Evolutionary conservation across 2,888 invertebrate genomes (phyloP), one percentile per base, ranked within the genome.

Genomic region (Heliconius ismenius): DNA sequence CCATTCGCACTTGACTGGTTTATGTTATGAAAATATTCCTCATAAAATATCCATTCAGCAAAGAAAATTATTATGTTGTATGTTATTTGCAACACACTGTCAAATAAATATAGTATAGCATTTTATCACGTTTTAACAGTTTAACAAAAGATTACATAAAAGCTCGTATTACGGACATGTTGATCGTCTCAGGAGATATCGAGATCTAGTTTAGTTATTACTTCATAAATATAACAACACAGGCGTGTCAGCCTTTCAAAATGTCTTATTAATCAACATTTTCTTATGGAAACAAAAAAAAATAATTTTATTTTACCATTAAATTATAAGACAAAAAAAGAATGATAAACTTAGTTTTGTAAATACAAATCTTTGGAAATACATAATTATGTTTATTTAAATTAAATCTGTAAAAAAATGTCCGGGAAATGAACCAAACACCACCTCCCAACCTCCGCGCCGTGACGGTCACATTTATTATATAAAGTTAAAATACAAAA

Each of bases 101-200:
- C 68, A 28, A 49, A 69, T 49, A 69, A 28, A 69, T 49, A 43
- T 28, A 49, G 6, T 49, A 49, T 28, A n/a, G 4, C 67, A 49
- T 36, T 54, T 65, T 68, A 28, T 43, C 54, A 63, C 60, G 63
- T 70, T 70, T 70, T 49, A 24, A 62, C 68, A 77, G 36, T 54
- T 74, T 67, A 75, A 74, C 65, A 77, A 54, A 74, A 78, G 60
- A 67, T 78, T 81, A 77, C 62, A 77, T 79, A 76, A 81, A 81
- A 73, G 64, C 62, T 62, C 73, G 76, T 74, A 76, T 73, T 74
- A 76, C 75, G 32, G 62, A 60, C 67, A 67, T 26, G 49, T 32
- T 32, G 78, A 78, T 78, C 68, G 67, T 68, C 73, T 69, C 68
- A 62, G 62, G 58, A 78, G 78, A 78, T 78, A 72, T 72, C 9